These are phyloP conservation scores for Babyrousa celebensis DNA, from an alignment of 2,797 vertebrate species.

Conservation along the genomic window DNA sequence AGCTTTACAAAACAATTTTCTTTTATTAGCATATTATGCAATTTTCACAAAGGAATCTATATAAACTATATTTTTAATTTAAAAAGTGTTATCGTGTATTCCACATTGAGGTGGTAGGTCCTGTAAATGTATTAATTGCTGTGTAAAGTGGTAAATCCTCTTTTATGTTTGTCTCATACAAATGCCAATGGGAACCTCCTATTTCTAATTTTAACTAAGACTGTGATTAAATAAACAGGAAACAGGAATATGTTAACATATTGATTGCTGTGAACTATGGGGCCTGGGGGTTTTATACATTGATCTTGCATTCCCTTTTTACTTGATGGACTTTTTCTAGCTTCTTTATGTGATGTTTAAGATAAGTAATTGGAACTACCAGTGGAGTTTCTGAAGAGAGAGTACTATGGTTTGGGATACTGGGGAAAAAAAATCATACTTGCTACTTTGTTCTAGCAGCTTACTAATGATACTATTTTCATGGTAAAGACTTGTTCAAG, in stretches of 20 bases:
- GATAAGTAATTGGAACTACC: neutral
- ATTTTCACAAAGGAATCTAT: neutral
- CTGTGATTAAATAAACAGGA: neutral
- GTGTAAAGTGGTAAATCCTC: neutral
- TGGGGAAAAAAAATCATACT: neutral
- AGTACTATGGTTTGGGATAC: neutral
- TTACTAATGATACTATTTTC: conserved; percentile 5
- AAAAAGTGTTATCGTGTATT: neutral
- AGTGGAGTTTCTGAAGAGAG: neutral
- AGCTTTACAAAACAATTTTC: neutral
- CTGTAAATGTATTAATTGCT: neutral
- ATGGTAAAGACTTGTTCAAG: neutral
- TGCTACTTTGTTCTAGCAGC: neutral
- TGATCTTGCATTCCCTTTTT: neutral
- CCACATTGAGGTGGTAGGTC: neutral
- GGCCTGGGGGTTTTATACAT: neutral
- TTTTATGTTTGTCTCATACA: neutral
- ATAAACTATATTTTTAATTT: neutral
- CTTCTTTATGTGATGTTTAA: neutral
- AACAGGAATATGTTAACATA: neutral
- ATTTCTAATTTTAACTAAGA: conserved; percentile 6
- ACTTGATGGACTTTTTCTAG: neutral
- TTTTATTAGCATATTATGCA: neutral
- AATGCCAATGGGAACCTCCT: fast-evolving
- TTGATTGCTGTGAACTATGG: neutral